A percentile compares a stretch with the other conserved stretches of the same genome.
These are phyloP conservation scores for Gymnobelideus leadbeateri DNA, from an alignment of 2,113 vertebrate species.

Conservation along the genomic window DNA sequence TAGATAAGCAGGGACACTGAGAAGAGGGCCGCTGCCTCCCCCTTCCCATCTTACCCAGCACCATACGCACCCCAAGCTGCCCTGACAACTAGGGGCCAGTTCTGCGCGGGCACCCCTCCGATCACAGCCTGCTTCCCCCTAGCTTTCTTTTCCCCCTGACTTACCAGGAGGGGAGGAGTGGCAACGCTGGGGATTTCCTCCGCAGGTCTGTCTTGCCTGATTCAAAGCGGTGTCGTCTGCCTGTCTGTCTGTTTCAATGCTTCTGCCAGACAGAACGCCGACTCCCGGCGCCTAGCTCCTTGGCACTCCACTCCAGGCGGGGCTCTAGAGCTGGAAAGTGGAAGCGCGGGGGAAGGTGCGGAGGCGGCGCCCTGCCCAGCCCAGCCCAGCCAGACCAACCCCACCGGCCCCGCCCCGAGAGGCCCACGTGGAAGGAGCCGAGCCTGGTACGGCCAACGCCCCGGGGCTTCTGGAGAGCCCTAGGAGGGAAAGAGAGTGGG, in stretches of 20 bases:
- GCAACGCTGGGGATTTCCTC: not conserved
- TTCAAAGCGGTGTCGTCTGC: not conserved
- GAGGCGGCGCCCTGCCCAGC: not conserved
- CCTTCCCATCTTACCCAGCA: not conserved
- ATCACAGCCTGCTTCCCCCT: not conserved
- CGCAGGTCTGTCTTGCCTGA: not conserved
- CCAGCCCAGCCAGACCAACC: not conserved
- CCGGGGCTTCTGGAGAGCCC: not conserved
- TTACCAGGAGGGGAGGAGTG: not conserved
- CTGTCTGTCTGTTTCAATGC: not conserved
- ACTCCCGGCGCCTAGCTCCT: not conserved
- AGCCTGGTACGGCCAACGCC: not conserved
- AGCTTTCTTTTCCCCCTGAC: not conserved
- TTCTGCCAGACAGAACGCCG: not conserved
- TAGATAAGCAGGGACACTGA: not conserved
- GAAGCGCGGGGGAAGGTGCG: not conserved
- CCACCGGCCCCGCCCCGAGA: not conserved
- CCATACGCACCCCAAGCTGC: not conserved
- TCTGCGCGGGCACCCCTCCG: not conserved
- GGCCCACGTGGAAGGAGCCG: conserved; percentile 53
- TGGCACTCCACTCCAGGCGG: not conserved
- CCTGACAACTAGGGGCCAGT: not conserved
- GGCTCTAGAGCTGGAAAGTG: not conserved
- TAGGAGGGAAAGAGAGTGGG: not conserved
- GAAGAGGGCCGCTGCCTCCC: not conserved